Conservation (phyloP, 2,113 vertebrate genomes). For the Gymnobelideus leadbeateri region DNA sequence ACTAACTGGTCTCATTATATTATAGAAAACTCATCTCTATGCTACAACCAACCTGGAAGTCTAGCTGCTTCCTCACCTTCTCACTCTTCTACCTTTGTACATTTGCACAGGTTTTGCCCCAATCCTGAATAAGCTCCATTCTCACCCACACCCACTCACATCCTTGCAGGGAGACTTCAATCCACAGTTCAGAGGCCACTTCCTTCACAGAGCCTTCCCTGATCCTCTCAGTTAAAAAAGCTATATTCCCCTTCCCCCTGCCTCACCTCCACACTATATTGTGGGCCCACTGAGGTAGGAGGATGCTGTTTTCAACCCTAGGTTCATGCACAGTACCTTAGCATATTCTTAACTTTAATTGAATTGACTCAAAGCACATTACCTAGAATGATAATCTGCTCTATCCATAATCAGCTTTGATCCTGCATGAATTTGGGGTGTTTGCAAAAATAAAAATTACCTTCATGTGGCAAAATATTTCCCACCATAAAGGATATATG, state of each 20-base stretch:
- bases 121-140: not conserved
- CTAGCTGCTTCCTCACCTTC: not conserved
- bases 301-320: not conserved
- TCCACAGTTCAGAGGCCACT: not conserved
- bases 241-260: not conserved
- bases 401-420: not conserved
- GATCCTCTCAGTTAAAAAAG: not conserved
- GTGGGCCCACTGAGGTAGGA: not conserved
- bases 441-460: constrained; percentile 8
- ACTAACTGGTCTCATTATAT: not conserved
- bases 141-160: not conserved
- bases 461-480: not conserved
- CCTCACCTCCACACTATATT: not conserved
- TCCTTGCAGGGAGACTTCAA: not conserved
- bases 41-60: not conserved
- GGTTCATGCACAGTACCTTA: not conserved
- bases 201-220: not conserved
- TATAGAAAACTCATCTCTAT: not conserved
- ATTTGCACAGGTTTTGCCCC: not conserved
- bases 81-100: not conserved
- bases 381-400: not conserved
- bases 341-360: not conserved
- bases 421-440: not conserved
- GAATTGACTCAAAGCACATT: not conserved
- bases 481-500: not conserved